These are phyloP conservation scores for Alosa sapidissima DNA, from an alignment of 2,797 vertebrate genomes.

Conservation along the genomic window DNA sequence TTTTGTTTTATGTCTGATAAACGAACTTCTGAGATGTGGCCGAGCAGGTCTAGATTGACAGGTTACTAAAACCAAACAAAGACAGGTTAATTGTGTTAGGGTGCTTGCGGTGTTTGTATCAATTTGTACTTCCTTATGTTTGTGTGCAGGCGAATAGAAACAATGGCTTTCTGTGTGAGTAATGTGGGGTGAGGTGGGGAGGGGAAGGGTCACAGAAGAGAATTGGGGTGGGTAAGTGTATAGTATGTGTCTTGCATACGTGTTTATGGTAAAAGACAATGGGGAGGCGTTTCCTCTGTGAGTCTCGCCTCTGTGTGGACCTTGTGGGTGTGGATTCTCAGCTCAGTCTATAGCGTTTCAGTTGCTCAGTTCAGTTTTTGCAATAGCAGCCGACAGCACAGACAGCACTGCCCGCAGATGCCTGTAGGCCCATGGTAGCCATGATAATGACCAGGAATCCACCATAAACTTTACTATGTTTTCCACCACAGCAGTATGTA, in stretches of 20 bases:
- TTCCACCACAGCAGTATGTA: not conserved
- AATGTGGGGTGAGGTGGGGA: not conserved
- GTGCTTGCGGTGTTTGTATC: not conserved
- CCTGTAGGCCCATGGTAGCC: constrained; percentile 22
- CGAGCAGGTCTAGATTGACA: not conserved
- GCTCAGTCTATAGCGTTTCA: not conserved
- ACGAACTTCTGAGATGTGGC: not conserved
- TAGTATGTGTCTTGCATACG: not conserved
- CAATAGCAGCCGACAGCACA: not conserved
- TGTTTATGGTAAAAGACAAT: constrained; percentile 5
- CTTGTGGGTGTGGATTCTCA: not conserved
- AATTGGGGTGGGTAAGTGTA: not conserved
- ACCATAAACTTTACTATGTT: constrained; percentile 26
- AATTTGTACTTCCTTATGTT: not conserved
- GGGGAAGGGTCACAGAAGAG: too few relatives aligned
- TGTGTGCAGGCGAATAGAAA: not conserved
- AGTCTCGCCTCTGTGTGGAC: not conserved
- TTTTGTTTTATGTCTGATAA: not conserved
- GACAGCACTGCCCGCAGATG: not conserved
- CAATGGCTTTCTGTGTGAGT: not conserved
- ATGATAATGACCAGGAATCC: constrained; percentile 23
- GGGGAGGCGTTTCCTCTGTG: not conserved
- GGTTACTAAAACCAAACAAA: not conserved
- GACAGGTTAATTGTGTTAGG: not conserved
- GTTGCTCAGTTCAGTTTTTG: not conserved